Conservation (phyloP, 1,140 invertebrate species). For the Eupristina koningsbergeri region DNA sequence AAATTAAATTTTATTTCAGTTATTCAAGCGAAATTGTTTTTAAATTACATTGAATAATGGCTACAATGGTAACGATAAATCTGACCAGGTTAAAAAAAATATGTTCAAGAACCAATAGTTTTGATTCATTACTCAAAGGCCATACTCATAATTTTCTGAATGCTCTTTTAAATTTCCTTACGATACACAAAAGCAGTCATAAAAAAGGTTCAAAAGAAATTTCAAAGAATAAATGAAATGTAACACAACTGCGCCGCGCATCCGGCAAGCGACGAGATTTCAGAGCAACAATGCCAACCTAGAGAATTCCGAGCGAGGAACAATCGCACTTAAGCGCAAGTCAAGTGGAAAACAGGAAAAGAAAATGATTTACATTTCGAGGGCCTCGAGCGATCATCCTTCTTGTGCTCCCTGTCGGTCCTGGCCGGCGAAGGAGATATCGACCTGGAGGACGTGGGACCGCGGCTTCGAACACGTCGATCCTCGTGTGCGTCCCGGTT, state of each 20-base stretch:
- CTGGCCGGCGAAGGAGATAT: constrained; percentile 49
- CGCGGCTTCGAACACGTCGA: constrained; percentile 39
- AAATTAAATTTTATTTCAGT: no score
- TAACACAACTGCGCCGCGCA: background rate
- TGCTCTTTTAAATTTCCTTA: background rate
- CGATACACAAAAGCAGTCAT: background rate
- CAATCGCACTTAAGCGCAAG: constrained; percentile 3
- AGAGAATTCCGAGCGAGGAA: background rate
- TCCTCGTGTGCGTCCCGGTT: constrained; percentile 54
- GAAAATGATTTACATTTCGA: constrained; percentile 41
- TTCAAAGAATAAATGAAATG: background rate
- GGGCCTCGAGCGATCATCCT: constrained; percentile 32
- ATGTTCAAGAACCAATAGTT: no score
- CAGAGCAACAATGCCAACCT: background rate
- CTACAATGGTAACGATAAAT: no score
- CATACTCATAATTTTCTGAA: background rate
- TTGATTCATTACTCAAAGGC: no score
- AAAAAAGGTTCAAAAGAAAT: background rate
- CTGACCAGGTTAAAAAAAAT: no score
- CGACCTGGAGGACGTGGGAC: constrained; percentile 43
- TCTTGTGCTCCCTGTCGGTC: constrained; percentile 7
- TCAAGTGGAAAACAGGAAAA: constrained; percentile 5
- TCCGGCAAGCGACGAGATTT: constrained; percentile 4
- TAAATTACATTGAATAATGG: no score
- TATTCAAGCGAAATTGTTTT: no score